Conservation (phyloP, 2,888 invertebrate genomes). For the Meloe dianella region DNA sequence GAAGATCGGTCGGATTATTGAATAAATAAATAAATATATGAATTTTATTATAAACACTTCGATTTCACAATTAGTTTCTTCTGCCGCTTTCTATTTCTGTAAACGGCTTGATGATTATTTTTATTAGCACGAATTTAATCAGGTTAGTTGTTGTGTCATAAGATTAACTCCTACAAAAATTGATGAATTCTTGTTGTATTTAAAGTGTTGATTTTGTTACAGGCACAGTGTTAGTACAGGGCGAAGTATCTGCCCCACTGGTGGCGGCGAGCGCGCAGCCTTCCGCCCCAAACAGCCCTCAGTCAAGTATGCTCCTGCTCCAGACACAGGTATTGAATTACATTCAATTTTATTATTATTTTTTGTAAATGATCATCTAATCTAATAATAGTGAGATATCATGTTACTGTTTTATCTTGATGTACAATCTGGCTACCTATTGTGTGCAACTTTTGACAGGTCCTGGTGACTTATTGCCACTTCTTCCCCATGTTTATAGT, state of each 20-base stretch:
- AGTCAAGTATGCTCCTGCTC: slow-evolving; percentile 92
- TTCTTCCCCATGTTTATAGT: slow-evolving; percentile 19
- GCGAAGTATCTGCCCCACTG: slow-evolving; percentile 57
- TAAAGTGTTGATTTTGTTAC: slow-evolving; percentile 38
- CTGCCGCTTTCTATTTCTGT: slow-evolving; percentile 31
- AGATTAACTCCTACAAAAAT: not conserved
- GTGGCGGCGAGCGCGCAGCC: slow-evolving; percentile 65
- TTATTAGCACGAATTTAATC: slow-evolving; percentile 11
- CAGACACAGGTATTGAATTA: slow-evolving; percentile 79
- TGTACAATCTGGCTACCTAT: slow-evolving; percentile 29
- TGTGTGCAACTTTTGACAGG: slow-evolving; percentile 26
- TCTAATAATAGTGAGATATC: slow-evolving; percentile 21
- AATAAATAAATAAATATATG: no score
- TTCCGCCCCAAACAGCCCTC: slow-evolving; percentile 67
- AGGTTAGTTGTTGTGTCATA: slow-evolving; percentile 15
- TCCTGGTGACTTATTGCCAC: slow-evolving; percentile 31
- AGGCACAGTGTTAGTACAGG: slow-evolving; percentile 59
- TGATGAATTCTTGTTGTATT: not conserved
- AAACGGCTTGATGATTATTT: slow-evolving; percentile 18
- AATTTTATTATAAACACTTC: no score
- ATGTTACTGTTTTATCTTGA: slow-evolving; percentile 31
- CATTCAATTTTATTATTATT: not conserved
- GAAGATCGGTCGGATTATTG: no score
- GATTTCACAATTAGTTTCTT: slow-evolving; percentile 20
- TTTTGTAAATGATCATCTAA: not conserved